Conservation (phyloP, 2,888 invertebrate species). For the Nudaria mundana region DNA sequence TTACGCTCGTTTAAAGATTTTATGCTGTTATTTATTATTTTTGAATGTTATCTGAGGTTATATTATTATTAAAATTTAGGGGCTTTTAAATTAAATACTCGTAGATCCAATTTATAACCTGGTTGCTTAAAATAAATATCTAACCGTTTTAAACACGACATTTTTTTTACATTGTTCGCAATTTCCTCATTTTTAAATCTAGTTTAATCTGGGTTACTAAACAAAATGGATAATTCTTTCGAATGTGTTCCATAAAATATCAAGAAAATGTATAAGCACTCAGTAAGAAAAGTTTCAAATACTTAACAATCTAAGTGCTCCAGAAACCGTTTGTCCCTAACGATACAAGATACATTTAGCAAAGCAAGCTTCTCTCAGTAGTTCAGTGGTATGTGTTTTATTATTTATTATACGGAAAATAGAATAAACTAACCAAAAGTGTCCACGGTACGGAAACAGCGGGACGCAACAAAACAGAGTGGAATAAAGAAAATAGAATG, state of each 20-base stretch:
- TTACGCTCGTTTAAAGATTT: constrained; percentile 38
- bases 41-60: constrained; percentile 15
- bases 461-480: constrained; percentile 70
- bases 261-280: constrained; percentile 10
- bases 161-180: too few species aligned
- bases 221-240: too few species aligned
- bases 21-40: constrained; percentile 22
- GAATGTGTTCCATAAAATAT: background rate
- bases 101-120: too few species aligned
- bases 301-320: constrained; percentile 29
- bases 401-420: constrained; percentile 78
- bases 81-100: too few species aligned
- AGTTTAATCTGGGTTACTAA: too few species aligned
- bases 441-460: constrained; percentile 75
- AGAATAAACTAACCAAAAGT: constrained; percentile 79
- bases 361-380: constrained; percentile 27
- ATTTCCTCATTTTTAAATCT: too few species aligned
- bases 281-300: constrained; percentile 26
- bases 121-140: too few species aligned
- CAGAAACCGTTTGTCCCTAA: constrained; percentile 20
- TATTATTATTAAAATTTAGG: too few species aligned
- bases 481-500: constrained; percentile 71
- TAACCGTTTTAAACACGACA: too few species aligned
- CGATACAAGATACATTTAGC: constrained; percentile 29
- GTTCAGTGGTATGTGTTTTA: constrained; percentile 55